phyloP scores from a whole-genome alignment of 1,140 invertebrate species.

The Polypedilum pembai region DNA sequence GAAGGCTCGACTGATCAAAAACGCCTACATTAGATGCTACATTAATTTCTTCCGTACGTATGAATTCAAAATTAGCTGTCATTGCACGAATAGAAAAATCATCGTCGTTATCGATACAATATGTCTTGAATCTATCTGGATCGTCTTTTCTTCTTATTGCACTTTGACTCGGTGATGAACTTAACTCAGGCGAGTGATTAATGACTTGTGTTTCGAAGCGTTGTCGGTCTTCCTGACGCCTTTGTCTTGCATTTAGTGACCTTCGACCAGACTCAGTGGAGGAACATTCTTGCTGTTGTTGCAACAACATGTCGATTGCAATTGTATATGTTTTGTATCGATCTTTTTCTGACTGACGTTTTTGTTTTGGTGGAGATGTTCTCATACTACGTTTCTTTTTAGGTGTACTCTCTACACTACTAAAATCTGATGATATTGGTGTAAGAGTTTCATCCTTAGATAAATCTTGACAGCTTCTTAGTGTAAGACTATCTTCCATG shows the following conservation, averaged over 20 bases:
- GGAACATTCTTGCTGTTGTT: conserved; percentile 30
- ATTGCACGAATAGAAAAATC: conserved; percentile 43
- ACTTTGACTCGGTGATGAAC: neutral
- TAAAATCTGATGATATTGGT: conserved; percentile 50
- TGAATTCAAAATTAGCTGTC: conserved; percentile 38
- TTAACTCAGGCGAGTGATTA: conserved; percentile 29
- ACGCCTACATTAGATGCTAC: neutral
- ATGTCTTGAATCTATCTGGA: neutral
- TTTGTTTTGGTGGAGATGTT: conserved; percentile 65
- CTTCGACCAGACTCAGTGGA: conserved; percentile 40
- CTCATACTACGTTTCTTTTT: conserved; percentile 50
- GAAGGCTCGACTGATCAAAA: neutral
- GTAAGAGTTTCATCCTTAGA: conserved; percentile 44
- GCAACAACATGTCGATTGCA: conserved; percentile 46
- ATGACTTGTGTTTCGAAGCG: conserved; percentile 63
- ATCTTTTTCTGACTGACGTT: conserved; percentile 60
- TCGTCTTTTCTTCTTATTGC: neutral
- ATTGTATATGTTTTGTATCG: conserved; percentile 73
- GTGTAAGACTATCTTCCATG: conserved; percentile 51
- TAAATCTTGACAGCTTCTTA: conserved; percentile 43
- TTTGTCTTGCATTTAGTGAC: conserved; percentile 55
- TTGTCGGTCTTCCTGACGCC: conserved; percentile 56
- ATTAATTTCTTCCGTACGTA: conserved; percentile 32
- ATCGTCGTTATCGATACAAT: conserved; percentile 45
- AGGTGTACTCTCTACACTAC: conserved; percentile 63